Base-by-base conservation (phyloP, 2,888 invertebrate genomes). In the Machimus rusticus region DNA sequence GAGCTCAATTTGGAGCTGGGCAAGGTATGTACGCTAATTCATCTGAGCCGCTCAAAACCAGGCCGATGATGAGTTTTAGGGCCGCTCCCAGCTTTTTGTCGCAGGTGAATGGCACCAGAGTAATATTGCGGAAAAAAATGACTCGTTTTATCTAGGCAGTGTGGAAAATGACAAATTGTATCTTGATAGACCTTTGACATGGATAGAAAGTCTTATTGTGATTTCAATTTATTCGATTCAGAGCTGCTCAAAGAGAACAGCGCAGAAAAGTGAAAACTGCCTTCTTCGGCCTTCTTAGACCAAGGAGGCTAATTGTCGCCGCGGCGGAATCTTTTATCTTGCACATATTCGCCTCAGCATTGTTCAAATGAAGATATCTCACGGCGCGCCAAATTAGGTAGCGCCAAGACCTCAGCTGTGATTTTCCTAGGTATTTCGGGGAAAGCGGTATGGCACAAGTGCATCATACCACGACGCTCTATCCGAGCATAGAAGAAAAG, bases 181-280 rank as follows among this genome's bases (percentile, higher is more conserved):
- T 87, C 88, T 88, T 81, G 87, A 88, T 88, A 86, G 81, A 88
- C 88, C 55, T 88, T 87, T 88, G 88, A 88, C 87, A 88, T 74
- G 86, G 57, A 77, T 82, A 86, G 86, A 86, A 86, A 86, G 86
- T 86, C 51, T 86, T 79, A 86, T 86, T 86, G 86, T 79, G 77
- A 66, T 57, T 86, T 79, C 79, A 78, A 86, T 78, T 79, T 66
- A 86, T 78, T 66, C 86, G 37, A 86, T 86, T 86, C 43, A 37
- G 57, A 78, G 28, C 74, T 85, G 74, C 74, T 85, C 74, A 85
- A 74, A 85, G 46, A 85, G 31, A 85, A 85, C 46, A 23, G 5
- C 85, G 5, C 85, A 14, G 46, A 34, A 74, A 85, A 85, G 85
- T 85, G 74, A 85, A 85, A 85, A 85, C 85, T 14, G 28, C 46